A percentile compares a stretch with the other conserved stretches of the same genome.
These are phyloP conservation scores for Sapajus apella DNA, from an alignment of 2,113 vertebrate species.

Conservation along the genomic window DNA sequence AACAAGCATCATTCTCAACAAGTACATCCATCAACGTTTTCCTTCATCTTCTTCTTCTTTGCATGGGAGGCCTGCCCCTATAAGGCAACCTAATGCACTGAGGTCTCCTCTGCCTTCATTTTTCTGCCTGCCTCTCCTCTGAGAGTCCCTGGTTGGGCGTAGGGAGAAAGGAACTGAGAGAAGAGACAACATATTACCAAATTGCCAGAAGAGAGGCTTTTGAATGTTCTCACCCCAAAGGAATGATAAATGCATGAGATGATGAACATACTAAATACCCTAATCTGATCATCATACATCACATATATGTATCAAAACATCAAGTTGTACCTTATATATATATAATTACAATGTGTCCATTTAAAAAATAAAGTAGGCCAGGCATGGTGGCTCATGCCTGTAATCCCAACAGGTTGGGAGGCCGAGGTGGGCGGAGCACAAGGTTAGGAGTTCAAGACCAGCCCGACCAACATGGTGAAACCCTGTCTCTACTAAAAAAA, in stretches of 20 bases:
- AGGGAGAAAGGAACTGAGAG: not conserved
- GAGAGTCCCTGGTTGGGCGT: not conserved
- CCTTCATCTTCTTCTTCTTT: not conserved
- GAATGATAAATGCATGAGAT: not conserved
- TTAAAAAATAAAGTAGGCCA: not conserved
- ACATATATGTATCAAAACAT: not conserved
- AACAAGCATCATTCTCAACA: not conserved
- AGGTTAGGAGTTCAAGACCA: no score
- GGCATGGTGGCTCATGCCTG: no score
- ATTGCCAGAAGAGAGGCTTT: not conserved
- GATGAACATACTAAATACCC: not conserved
- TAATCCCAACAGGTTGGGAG: no score
- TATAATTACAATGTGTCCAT: not conserved
- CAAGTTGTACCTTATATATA: not conserved
- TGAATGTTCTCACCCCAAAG: not conserved
- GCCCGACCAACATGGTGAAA: no score
- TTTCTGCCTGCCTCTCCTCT: not conserved
- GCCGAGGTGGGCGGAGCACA: no score
- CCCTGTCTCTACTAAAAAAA: no score
- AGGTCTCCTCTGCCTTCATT: not conserved
- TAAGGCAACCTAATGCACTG: not conserved
- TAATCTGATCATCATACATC: not conserved
- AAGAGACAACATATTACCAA: not conserved
- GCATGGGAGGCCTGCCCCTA: not conserved
- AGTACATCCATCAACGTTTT: not conserved